phyloP scores from a whole-genome alignment of 2,113 vertebrate genomes.

The Jaculus jaculus region DNA sequence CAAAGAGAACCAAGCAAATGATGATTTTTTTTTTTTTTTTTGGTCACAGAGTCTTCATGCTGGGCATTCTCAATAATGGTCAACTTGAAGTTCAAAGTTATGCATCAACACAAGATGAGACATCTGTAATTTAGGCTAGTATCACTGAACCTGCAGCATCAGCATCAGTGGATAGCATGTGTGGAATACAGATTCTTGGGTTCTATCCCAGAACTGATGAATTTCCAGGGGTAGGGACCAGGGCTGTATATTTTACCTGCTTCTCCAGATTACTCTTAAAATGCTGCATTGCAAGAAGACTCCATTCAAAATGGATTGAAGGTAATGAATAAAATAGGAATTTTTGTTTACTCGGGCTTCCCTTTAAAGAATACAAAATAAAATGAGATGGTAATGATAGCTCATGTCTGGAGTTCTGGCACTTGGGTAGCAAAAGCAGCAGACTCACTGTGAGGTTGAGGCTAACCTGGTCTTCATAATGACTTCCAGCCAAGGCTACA shows the following conservation, averaged over 20 bases:
- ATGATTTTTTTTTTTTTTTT: background rate
- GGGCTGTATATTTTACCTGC: background rate
- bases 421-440: background rate
- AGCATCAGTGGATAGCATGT: background rate
- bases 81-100: constrained; percentile 43
- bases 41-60: background rate
- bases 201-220: background rate
- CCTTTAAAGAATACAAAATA: constrained; percentile 22
- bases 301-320: background rate
- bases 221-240: background rate
- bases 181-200: background rate
- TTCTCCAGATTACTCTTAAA: background rate
- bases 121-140: background rate
- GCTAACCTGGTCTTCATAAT: background rate
- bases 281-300: background rate
- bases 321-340: background rate
- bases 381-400: background rate
- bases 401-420: background rate
- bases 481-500: background rate
- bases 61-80: background rate
- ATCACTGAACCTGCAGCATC: background rate
- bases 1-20: constrained; percentile 34
- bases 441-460: background rate
- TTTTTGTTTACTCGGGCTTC: constrained; percentile 2
- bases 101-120: background rate